phyloP scores from a whole-genome alignment of 2,797 vertebrate genomes.

The Octomys mimax region DNA sequence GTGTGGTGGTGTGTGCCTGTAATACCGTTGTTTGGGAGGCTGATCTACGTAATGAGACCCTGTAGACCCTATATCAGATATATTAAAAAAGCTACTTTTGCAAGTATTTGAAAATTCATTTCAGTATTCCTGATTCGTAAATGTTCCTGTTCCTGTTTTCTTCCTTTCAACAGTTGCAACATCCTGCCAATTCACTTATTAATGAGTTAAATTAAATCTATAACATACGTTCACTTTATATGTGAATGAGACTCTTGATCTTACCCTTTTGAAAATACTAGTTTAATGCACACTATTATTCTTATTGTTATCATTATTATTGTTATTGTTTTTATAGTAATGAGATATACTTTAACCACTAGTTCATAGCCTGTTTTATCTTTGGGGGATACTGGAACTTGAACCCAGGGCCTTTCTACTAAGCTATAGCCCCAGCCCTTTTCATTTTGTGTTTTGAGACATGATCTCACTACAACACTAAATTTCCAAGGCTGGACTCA shows the following conservation, averaged over 20 bases:
- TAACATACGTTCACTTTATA: conserved; percentile 19
- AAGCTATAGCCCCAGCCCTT: not conserved
- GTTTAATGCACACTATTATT: not conserved
- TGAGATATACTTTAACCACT: not conserved
- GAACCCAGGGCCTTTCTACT: not conserved
- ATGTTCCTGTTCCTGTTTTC: not conserved
- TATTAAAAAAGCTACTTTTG: not conserved
- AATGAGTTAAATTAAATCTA: conserved; percentile 57
- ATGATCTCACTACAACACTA: not conserved
- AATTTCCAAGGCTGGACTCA: not conserved
- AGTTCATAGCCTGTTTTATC: conserved; percentile 8
- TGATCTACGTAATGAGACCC: too few species aligned
- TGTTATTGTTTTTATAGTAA: not conserved
- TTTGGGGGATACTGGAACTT: not conserved
- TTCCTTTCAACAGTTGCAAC: conserved; percentile 9
- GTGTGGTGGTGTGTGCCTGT: too few species aligned
- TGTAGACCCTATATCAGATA: too few species aligned
- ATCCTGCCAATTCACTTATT: not conserved
- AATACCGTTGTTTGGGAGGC: too few species aligned
- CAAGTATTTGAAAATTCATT: not conserved
- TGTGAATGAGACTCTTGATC: not conserved
- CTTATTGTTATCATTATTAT: not conserved
- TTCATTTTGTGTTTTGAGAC: not conserved
- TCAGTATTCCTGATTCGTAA: not conserved
- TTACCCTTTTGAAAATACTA: conserved; percentile 39